Evolutionary conservation across 2,113 vertebrate genomes (phyloP).

Genomic region (Pongo abelii): DNA sequence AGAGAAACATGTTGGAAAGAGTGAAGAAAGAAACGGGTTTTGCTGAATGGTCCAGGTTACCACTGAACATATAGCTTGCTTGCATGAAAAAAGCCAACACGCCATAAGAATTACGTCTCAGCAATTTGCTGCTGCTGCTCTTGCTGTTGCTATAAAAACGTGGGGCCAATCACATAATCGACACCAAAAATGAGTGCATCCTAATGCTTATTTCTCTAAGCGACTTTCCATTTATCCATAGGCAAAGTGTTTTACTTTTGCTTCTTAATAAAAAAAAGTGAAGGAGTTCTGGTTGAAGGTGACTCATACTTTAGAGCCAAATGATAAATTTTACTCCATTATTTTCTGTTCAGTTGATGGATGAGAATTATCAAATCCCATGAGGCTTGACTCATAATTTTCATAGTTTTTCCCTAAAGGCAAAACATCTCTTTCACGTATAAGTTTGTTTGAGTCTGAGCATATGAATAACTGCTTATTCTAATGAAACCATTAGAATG

Average conservation of each 20-base stretch:
- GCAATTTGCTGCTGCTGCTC: neutral
- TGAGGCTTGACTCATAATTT: conserved; percentile 59
- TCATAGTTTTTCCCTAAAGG: conserved; percentile 66
- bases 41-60: neutral
- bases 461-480: conserved; percentile 46
- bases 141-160: neutral
- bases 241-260: neutral
- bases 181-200: neutral
- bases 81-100: neutral
- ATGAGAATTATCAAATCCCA: conserved; percentile 55
- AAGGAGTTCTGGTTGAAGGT: conserved; percentile 59
- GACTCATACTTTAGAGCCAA: conserved; percentile 55
- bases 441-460: conserved; percentile 48
- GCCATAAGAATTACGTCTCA: neutral
- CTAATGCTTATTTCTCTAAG: neutral
- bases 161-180: neutral
- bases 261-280: conserved; percentile 7
- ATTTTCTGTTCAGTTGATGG: conserved; percentile 68
- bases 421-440: conserved; percentile 49
- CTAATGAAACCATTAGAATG: conserved; percentile 64
- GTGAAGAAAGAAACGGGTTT: neutral
- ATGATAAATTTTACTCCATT: conserved; percentile 68
- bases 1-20: neutral
- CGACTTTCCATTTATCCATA: neutral
- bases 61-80: neutral